Conservation (phyloP, 1,140 invertebrate genomes). For the Neotoxoptera formosana region DNA sequence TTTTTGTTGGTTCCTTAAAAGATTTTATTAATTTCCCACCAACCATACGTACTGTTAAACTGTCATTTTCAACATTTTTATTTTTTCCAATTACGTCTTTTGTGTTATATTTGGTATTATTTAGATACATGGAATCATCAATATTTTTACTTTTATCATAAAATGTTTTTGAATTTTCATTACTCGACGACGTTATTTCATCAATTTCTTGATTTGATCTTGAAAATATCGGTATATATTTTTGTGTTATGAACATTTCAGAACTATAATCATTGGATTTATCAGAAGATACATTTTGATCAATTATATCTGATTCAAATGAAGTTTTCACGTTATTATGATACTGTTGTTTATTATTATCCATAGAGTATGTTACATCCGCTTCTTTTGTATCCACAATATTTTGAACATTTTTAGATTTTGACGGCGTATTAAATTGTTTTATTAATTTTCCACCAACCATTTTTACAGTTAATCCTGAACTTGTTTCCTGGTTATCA, state of each 20-base stretch:
- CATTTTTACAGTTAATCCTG: slow-evolving; percentile 25
- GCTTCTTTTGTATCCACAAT: neutral
- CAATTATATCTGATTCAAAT: slow-evolving; percentile 1
- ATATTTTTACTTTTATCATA: neutral
- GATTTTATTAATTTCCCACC: slow-evolving; percentile 52
- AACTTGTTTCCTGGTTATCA: neutral
- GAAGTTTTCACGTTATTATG: neutral
- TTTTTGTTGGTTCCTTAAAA: neutral
- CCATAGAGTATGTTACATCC: neutral
- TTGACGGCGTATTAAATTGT: neutral
- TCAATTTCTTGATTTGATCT: slow-evolving; percentile 14
- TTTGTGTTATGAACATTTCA: slow-evolving; percentile 28
- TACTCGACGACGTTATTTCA: neutral
- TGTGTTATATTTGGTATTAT: neutral
- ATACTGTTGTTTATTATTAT: neutral
- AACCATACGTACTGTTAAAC: slow-evolving; percentile 31
- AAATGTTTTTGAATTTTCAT: neutral
- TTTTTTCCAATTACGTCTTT: neutral
- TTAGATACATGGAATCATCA: neutral
- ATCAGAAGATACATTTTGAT: neutral
- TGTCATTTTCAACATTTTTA: neutral
- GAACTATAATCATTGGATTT: neutral
- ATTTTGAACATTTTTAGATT: neutral
- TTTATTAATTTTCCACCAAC: slow-evolving; percentile 54
- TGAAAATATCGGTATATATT: slow-evolving; percentile 32